Conservation (phyloP, 1,140 invertebrate genomes). For the Drosophila lacertosa region DNA sequence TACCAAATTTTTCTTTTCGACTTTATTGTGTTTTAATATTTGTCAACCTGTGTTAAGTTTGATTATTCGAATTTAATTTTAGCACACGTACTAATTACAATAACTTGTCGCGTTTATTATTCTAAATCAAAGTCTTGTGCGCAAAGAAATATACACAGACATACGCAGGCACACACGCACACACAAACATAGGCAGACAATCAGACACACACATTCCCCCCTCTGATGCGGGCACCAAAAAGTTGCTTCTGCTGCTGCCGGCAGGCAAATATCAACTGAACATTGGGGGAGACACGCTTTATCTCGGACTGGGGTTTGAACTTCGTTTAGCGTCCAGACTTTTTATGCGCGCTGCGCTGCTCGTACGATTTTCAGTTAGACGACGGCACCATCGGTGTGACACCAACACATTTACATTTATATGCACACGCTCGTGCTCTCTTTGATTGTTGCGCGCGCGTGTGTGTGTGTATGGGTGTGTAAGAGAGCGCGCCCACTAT, state of each 20-base stretch:
- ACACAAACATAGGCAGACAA: constrained; percentile 14
- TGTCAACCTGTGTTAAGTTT: constrained; percentile 13
- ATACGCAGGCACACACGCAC: constrained; percentile 7
- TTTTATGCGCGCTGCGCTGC: constrained; percentile 11
- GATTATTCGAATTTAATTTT: constrained; percentile 41
- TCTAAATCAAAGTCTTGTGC: constrained; percentile 57
- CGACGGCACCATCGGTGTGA: constrained; percentile 37
- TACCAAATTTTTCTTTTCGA: constrained; percentile 44
- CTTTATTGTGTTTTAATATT: constrained; percentile 19
- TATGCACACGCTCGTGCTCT: constrained; percentile 23
- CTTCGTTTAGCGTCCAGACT: constrained; percentile 62
- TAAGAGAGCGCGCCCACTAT: constrained; percentile 19
- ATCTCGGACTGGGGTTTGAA: constrained; percentile 41
- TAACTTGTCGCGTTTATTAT: constrained; percentile 64
- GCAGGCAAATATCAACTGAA: constrained; percentile 72
- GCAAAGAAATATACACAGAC: constrained; percentile 15
- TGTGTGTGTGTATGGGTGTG: background rate
- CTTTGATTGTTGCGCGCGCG: constrained; percentile 3
- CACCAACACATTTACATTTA: constrained; percentile 26
- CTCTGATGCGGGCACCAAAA: constrained; percentile 27
- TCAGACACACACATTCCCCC: constrained; percentile 33
- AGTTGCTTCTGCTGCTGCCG: constrained; percentile 53
- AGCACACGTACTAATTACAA: constrained; percentile 64
- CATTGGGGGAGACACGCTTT: constrained; percentile 34
- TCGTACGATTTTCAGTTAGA: constrained; percentile 33